phyloP scores from a whole-genome alignment of 2,113 vertebrate genomes.

The Malurus melanocephalus region DNA sequence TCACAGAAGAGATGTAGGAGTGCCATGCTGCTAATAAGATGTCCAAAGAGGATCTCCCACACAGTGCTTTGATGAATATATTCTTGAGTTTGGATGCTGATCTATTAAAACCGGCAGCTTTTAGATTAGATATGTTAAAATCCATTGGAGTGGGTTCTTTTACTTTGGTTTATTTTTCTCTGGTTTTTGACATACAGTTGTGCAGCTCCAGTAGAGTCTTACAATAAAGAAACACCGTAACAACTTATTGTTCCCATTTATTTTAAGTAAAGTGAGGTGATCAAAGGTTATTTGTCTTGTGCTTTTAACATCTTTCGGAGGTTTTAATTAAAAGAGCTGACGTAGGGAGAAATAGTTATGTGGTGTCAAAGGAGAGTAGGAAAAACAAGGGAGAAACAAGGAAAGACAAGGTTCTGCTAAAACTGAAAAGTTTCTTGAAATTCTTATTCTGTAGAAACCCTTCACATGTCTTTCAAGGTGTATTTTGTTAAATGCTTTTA shows the following conservation, averaged over 20 bases:
- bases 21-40: neutral
- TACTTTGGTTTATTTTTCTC: neutral
- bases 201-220: neutral
- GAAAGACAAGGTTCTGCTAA: neutral
- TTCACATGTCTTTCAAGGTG: neutral
- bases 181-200: neutral
- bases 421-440: neutral
- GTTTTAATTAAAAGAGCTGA: neutral
- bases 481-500: neutral
- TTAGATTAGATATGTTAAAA: constrained; percentile 20
- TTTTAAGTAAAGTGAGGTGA: neutral
- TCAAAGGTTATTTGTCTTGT: neutral
- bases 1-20: neutral
- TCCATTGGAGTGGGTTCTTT: neutral
- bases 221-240: neutral
- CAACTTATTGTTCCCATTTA: neutral
- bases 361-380: neutral
- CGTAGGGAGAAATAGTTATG: neutral
- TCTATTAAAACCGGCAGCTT: neutral
- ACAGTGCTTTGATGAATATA: neutral
- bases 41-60: neutral
- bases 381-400: neutral
- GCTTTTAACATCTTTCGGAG: neutral
- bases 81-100: neutral
- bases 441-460: neutral